A percentile compares a stretch with the other conserved stretches of the same genome.
Evolutionary conservation across 1,140 invertebrate genomes (phyloP).

Genomic region (Camponotus vicinus): DNA sequence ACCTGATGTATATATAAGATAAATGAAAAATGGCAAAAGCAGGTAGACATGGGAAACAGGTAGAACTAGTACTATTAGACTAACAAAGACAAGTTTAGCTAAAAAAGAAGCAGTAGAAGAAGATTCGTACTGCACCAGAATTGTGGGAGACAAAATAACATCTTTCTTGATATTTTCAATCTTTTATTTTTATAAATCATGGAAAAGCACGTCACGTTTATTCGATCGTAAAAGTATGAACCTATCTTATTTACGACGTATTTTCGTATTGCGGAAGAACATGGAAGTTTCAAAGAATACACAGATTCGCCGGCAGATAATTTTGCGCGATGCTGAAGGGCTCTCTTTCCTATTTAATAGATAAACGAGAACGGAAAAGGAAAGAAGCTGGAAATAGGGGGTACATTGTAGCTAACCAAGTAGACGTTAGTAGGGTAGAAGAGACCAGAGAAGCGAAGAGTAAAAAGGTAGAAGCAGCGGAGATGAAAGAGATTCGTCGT

Average conservation of each 20-base stretch:
- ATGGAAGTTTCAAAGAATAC: not conserved
- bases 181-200: not conserved
- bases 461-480: not conserved
- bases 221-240: not conserved
- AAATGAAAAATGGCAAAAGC: constrained; percentile 10
- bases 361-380: not conserved
- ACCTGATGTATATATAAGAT: constrained; percentile 26
- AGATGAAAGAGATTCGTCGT: not conserved
- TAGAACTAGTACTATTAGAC: not conserved
- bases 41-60: not conserved
- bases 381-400: constrained; percentile 1
- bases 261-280: not conserved
- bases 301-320: constrained; percentile 18
- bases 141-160: not conserved
- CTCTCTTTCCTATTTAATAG: constrained; percentile 41
- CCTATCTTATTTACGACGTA: not conserved
- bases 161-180: constrained; percentile 3
- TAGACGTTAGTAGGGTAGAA: not conserved
- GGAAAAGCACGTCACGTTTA: not conserved
- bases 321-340: constrained; percentile 51
- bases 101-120: too few species aligned
- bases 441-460: not conserved
- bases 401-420: not conserved
- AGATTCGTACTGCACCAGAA: not conserved
- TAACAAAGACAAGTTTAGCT: too few species aligned